A percentile compares a stretch with the other conserved stretches of the same genome.
These are phyloP conservation scores for Myioborus melanocephalus DNA, from an alignment of 2,797 vertebrate species.

Conservation along the genomic window DNA sequence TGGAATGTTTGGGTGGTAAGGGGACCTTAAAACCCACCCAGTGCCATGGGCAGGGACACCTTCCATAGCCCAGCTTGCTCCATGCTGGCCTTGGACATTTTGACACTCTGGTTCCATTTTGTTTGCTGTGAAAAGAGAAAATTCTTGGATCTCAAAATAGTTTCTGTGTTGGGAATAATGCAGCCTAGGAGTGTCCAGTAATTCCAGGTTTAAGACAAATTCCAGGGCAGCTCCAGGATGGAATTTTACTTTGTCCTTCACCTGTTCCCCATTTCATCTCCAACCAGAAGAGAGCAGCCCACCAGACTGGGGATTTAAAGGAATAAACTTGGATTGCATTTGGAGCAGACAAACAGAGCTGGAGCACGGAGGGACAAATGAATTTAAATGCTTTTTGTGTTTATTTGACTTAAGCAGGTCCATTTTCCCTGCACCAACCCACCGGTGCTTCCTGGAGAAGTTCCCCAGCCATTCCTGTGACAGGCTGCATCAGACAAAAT, in stretches of 20 bases:
- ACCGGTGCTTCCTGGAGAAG: conserved; percentile 64
- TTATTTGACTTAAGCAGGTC: conserved; percentile 75
- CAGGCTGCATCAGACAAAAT: conserved; percentile 76
- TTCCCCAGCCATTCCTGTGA: conserved; percentile 64
- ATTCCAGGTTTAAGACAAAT: background rate
- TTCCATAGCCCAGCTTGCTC: background rate
- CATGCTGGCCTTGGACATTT: background rate
- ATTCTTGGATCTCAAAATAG: background rate
- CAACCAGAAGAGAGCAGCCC: background rate
- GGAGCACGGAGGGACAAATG: conserved; percentile 52
- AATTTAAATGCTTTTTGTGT: conserved; percentile 72
- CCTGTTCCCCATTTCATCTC: background rate
- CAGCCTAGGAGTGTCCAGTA: background rate
- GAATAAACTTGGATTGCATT: conserved; percentile 21
- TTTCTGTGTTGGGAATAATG: background rate
- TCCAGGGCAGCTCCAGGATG: background rate
- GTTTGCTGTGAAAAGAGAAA: background rate
- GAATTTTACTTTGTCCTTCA: background rate
- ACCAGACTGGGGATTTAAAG: background rate
- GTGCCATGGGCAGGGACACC: background rate
- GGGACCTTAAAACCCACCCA: background rate
- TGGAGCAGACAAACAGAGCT: conserved; percentile 36
- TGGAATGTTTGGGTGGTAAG: background rate
- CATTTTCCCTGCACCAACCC: conserved; percentile 59
- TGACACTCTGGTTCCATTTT: background rate